Conservation (phyloP, 92 coral and sea anemone species). For the Palythoa caribaeorum region DNA sequence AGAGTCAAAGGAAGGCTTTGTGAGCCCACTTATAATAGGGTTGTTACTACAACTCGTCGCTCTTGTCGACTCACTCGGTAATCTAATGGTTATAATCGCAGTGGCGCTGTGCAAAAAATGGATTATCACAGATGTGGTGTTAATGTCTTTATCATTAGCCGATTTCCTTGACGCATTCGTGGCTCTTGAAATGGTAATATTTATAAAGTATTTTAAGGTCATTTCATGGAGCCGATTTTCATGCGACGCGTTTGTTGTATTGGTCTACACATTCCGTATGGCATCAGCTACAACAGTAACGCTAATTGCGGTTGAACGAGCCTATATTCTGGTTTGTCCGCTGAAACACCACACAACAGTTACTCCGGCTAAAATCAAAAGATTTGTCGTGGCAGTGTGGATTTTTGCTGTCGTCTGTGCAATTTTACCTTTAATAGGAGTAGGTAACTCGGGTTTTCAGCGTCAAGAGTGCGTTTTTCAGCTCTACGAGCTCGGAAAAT, state of each 20-base stretch:
- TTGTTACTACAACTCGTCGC: constrained; percentile 73
- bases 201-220: constrained; percentile 76
- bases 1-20: background rate
- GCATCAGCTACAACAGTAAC: constrained; percentile 86
- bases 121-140: constrained; percentile 80
- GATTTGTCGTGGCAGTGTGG: constrained; percentile 72
- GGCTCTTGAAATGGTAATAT: constrained; percentile 80
- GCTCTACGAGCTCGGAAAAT: constrained; percentile 70
- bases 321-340: constrained; percentile 70
- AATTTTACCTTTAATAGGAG: constrained; percentile 72
- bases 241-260: constrained; percentile 67
- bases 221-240: constrained; percentile 70
- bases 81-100: constrained; percentile 78
- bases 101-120: constrained; percentile 72
- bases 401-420: constrained; percentile 65
- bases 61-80: constrained; percentile 71
- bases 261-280: constrained; percentile 75
- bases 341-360: constrained; percentile 74
- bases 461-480: constrained; percentile 68
- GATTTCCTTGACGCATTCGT: constrained; percentile 84
- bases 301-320: constrained; percentile 77
- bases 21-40: constrained; percentile 75
- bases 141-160: constrained; percentile 84
- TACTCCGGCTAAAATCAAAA: constrained; percentile 59
- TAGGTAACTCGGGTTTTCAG: constrained; percentile 75